Evolutionary conservation across 2,888 invertebrate species (phyloP).

Genomic region (Dermolepida albohirtum): DNA sequence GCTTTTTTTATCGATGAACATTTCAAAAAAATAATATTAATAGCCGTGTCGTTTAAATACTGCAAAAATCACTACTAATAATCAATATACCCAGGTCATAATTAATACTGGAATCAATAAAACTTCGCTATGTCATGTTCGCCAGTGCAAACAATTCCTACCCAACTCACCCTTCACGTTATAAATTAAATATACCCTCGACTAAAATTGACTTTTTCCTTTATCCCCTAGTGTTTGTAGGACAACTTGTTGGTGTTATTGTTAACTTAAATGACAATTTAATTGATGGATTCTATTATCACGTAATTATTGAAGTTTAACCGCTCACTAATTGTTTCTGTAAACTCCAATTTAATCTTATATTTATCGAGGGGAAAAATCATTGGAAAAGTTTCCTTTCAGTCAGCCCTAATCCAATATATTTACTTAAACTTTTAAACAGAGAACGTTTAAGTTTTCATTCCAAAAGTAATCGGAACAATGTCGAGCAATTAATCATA

Average conservation of each 20-base stretch:
- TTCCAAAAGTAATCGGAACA: too few species aligned
- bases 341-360: too few species aligned
- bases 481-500: too few species aligned
- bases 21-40: too few species aligned
- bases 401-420: too few species aligned
- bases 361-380: too few species aligned
- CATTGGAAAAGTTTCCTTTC: too few species aligned
- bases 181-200: constrained; percentile 23
- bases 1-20: too few species aligned
- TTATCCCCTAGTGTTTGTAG: background rate
- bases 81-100: background rate
- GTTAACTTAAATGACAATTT: constrained; percentile 26
- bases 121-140: background rate
- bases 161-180: background rate
- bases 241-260: constrained; percentile 14
- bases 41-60: background rate
- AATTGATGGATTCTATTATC: constrained; percentile 15
- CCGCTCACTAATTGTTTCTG: too few species aligned
- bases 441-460: too few species aligned
- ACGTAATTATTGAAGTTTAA: constrained; percentile 1
- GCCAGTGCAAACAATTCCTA: constrained; percentile 1
- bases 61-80: background rate
- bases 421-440: too few species aligned
- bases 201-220: constrained; percentile 22
- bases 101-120: constrained; percentile 13